phyloP scores from a whole-genome alignment of 2,888 invertebrate species.

The Zygothrica quintamaculata region DNA sequence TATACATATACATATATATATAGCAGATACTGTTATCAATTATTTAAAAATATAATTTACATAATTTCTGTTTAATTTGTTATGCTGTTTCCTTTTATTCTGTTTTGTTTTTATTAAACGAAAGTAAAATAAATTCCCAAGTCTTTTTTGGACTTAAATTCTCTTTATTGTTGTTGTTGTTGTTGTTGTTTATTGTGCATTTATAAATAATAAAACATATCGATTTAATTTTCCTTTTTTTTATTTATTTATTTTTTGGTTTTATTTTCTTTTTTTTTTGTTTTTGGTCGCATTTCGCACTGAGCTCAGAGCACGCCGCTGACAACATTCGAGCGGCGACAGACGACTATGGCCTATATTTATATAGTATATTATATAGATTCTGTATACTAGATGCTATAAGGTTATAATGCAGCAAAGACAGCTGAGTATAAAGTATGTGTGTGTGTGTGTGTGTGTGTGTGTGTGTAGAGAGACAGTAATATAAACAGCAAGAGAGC shows the following conservation, averaged over 20 bases:
- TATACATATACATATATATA: too few relatives aligned
- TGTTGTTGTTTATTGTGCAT: constrained; percentile 40
- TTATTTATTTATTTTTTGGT: too few relatives aligned
- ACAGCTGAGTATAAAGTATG: background rate
- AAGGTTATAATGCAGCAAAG: background rate
- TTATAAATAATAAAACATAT: constrained; percentile 75
- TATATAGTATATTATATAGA: constrained; percentile 2
- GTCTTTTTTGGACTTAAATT: too few relatives aligned
- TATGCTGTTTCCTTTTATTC: constrained; percentile 11
- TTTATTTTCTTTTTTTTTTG: too few relatives aligned
- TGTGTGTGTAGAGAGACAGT: too few relatives aligned
- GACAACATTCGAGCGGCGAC: background rate
- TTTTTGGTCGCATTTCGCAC: constrained; percentile 25
- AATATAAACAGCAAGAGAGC: background rate
- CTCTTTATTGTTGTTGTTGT: constrained; percentile 14
- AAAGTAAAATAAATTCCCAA: too few relatives aligned
- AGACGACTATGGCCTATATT: constrained; percentile 13
- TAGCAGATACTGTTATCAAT: too few relatives aligned
- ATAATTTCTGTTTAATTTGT: constrained; percentile 42
- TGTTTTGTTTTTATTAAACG: constrained; percentile 1
- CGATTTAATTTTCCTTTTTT: constrained; percentile 70
- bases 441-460: too few relatives aligned
- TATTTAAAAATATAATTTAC: too few relatives aligned
- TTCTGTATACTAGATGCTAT: constrained; percentile 11
- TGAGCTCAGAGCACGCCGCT: constrained; percentile 17